Conservation (phyloP, 2,797 vertebrate species). For the Propithecus deckenii region DNA sequence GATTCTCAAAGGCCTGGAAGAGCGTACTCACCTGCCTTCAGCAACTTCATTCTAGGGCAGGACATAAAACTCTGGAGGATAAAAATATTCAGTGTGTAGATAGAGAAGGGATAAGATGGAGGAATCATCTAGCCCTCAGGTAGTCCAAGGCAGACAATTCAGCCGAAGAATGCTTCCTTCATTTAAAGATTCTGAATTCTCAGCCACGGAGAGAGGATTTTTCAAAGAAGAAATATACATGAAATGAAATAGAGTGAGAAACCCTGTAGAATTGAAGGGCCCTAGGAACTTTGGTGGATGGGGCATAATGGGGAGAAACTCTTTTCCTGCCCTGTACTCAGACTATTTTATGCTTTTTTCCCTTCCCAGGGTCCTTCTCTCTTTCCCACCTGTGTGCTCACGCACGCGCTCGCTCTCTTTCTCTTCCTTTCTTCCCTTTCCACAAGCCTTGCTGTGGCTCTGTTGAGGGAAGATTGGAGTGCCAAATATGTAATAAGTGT, state of each 20-base stretch:
- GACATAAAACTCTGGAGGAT: not conserved
- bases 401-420: rapidly evolving
- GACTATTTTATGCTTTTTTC: not conserved
- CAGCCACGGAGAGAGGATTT: not conserved
- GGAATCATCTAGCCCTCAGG: not conserved
- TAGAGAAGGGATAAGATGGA: not conserved
- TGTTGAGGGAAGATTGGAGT: not conserved
- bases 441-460: not conserved
- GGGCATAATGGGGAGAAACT: not conserved
- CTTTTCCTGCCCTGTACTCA: not conserved
- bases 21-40: not conserved
- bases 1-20: not conserved
- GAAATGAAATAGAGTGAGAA: not conserved
- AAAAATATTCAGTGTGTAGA: not conserved
- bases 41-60: not conserved
- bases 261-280: not conserved
- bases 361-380: not conserved
- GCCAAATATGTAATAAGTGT: not conserved
- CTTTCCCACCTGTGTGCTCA: not conserved
- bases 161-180: not conserved
- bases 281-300: not conserved
- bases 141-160: not conserved
- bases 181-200: not conserved
- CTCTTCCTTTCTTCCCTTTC: not conserved
- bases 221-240: not conserved